Evolutionary conservation across 2,113 vertebrate genomes (phyloP), one percentile per base, ranked within the genome.

Genomic region (Sterrhoptilus dennistouni): DNA sequence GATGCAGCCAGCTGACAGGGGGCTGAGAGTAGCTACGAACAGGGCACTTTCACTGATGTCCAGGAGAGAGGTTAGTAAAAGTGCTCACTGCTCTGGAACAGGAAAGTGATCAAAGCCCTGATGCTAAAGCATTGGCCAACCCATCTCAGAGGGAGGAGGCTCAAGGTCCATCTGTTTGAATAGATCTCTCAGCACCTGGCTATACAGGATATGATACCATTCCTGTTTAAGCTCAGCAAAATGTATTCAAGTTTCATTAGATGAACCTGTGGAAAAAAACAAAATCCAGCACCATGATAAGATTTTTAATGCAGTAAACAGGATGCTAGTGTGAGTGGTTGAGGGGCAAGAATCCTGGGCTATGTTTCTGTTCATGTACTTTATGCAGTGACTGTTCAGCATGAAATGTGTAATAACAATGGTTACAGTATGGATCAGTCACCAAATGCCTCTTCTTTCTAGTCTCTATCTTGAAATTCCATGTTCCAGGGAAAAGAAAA

Each of bases 171-270:
- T 66, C 68, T 81, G 36, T 53, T 81, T 53, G 35, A 89, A 50
- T 23, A 77, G 76, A 57, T 74, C 54, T 81, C 76, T 74, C 68
- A 81, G 13, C 80, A 89, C 42, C 72, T 91, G 80, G 83, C 45
- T 42, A 4, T 38, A 25, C 57, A 92, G 91, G 77, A 74, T 74
- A 75, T 42, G 71, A 74, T 14, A 42, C 9, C 56, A 61, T 96
- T 96, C 80, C 76, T 93, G 64, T 57, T 89, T 66, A n/a, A 87
- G 54, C 52, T 87, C 42, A 35, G 60, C 21, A 94, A 94, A 86
- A 88, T 45, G 40, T 31, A 59, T 49, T 83, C 45, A 45, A 77
- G 45, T 21, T 86, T 74, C 63, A 45, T 83, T 52, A 61, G 40
- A 65, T 49, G 42, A 65, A 86, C 78, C 22, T 52, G 27, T 60